Conservation (phyloP, 2,113 vertebrate species). For the Empidonax traillii region DNA sequence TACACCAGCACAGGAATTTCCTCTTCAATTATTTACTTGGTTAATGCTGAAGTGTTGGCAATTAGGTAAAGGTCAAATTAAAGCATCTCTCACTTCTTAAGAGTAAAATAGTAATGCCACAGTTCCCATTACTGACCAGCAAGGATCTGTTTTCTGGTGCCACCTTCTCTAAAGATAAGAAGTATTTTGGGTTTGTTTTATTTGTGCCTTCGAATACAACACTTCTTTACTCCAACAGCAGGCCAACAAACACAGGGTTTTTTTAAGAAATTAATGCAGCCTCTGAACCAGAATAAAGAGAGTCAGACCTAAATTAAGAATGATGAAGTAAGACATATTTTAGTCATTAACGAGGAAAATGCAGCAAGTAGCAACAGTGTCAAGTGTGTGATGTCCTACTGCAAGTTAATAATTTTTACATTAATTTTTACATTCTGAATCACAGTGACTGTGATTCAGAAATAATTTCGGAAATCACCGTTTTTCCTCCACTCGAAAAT, state of each 20-base stretch:
- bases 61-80: not conserved
- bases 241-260: not conserved
- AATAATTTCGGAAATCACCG: not conserved
- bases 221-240: not conserved
- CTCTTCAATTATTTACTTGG: not conserved
- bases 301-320: not conserved
- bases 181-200: not conserved
- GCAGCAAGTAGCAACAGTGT: not conserved
- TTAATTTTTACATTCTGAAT: too few relatives aligned
- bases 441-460: not conserved
- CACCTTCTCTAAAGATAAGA: not conserved
- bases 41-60: not conserved
- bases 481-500: not conserved
- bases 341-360: not conserved
- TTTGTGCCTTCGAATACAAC: not conserved
- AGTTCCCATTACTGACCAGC: not conserved
- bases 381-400: not conserved
- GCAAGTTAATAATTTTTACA: not conserved
- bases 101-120: not conserved
- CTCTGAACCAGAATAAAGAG: not conserved
- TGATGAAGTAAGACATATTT: not conserved
- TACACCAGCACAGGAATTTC: not conserved
- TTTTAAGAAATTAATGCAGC: not conserved
- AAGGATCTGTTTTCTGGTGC: not conserved
- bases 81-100: not conserved